Evolutionary conservation across 2,113 vertebrate genomes (phyloP), one percentile per base, ranked within the genome.

Genomic region (Scalopus aquaticus): DNA sequence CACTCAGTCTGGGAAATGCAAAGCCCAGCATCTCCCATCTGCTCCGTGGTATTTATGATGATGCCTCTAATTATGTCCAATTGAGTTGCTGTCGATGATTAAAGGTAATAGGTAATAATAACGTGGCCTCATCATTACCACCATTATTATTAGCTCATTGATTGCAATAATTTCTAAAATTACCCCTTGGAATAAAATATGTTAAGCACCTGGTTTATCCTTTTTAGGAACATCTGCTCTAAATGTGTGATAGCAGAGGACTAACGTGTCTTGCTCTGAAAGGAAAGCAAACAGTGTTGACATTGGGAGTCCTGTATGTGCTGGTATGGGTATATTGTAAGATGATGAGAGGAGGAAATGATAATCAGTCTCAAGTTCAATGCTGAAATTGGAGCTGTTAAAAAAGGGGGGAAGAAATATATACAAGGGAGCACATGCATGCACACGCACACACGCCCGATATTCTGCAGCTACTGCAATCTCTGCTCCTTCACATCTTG

Each of bases 161-260:
- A 99, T 99, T 99, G 98, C 98, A 99, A 99, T 99, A 99, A 99
- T 99, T 99, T 98, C 93, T 98, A 98, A 99, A 99, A 99, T 99
- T 99, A 97, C 98, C 98, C 98, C 97, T 98, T 98, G 98, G 98
- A 98, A 98, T 99, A 98, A 98, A 98, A 98, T 98, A 98, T 98
- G 98, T 98, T 98, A 98, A 98, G 99, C 99, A 99, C 99, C 99
- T 99, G 99, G 99, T 97, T 97, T 97, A 96, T 98, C 98, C 96
- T 97, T 97, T 94, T 97, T 93, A 87, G 97, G 98, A 98, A 99
- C 98, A 98, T 98, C 98, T 98, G 98, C 98, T 98, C 92, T 97
- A 98, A 98, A 98, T 42, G 98, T 98, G 98, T 98, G 97, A 98
- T 98, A 97, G 98, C 82, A 85, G 96, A 94, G 96, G 96, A 97